Evolutionary conservation across 2,113 vertebrate species (phyloP).

Genomic region (Tachycineta bicolor): DNA sequence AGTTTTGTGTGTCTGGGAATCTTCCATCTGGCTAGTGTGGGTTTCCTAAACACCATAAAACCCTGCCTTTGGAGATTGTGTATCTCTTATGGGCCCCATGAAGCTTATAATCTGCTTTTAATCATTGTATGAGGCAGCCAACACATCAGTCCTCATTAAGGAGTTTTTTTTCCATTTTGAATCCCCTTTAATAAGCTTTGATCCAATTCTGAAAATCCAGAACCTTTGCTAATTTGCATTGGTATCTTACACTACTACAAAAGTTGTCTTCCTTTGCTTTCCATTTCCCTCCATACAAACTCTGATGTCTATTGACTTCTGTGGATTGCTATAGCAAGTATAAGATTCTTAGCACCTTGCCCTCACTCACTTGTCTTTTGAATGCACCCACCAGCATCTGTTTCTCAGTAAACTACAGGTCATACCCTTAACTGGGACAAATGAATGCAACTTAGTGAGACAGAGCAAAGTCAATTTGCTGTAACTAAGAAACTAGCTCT

Average conservation of each 20-base stretch:
- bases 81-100: conserved; percentile 27
- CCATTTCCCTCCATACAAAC: background rate
- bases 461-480: background rate
- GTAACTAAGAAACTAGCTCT: conserved; percentile 15
- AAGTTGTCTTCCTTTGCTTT: background rate
- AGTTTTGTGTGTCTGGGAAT: conserved; percentile 48
- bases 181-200: background rate
- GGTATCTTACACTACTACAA: background rate
- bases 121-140: conserved; percentile 22
- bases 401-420: background rate
- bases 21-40: conserved; percentile 29
- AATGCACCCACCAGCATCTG: background rate
- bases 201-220: conserved; percentile 8
- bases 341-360: background rate
- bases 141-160: conserved; percentile 9
- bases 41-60: conserved; percentile 57
- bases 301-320: background rate
- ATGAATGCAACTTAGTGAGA: background rate
- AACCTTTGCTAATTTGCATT: background rate
- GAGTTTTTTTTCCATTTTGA: background rate
- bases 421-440: background rate
- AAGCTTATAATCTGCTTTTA: conserved; percentile 58
- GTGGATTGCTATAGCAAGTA: background rate
- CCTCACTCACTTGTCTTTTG: background rate
- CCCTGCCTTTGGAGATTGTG: conserved; percentile 9